Percentiles rank a stretch among this genome's conserved stretches.
These are phyloP conservation scores for Scaptodrosophila latifasciaeformis DNA, from an alignment of 2,888 invertebrate genomes.

Conservation along the genomic window DNA sequence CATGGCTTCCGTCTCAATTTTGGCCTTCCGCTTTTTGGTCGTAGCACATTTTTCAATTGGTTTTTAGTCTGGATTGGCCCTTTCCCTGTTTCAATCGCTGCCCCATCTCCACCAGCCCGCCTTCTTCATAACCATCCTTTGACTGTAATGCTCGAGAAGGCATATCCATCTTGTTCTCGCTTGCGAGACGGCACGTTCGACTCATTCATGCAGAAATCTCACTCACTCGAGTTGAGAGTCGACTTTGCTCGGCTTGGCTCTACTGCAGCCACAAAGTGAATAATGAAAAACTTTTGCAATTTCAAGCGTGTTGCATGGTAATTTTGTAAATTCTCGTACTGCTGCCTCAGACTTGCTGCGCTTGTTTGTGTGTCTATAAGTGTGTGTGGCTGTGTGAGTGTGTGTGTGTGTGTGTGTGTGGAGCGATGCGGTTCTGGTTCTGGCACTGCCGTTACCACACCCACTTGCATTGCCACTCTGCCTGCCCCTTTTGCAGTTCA, in stretches of 20 bases:
- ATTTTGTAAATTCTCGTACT: slow-evolving; percentile 62
- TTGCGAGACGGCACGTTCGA: slow-evolving; percentile 52
- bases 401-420: slow-evolving; percentile 35
- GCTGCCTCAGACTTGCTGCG: slow-evolving; percentile 35
- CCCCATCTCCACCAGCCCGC: too few species aligned
- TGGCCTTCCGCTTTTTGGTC: slow-evolving; percentile 30
- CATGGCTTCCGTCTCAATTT: slow-evolving; percentile 7
- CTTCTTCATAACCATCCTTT: too few species aligned
- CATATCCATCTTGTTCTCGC: slow-evolving; percentile 52
- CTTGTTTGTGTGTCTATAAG: slow-evolving; percentile 15
- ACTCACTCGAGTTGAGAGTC: slow-evolving; percentile 49
- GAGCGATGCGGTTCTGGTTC: slow-evolving; percentile 39
- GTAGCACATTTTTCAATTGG: slow-evolving; percentile 65
- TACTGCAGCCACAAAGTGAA: slow-evolving; percentile 69
- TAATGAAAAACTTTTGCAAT: slow-evolving; percentile 71
- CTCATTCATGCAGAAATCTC: slow-evolving; percentile 70
- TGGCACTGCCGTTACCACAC: slow-evolving; percentile 3
- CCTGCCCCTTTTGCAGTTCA: slow-evolving; percentile 15
- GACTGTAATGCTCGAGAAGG: too few species aligned
- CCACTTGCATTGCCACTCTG: slow-evolving; percentile 14
- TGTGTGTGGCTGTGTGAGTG: too few species aligned
- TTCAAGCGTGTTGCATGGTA: slow-evolving; percentile 69
- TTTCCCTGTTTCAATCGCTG: too few species aligned
- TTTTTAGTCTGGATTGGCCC: slow-evolving; percentile 32
- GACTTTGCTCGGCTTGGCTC: slow-evolving; percentile 37